Evolutionary conservation across 2,888 invertebrate genomes (phyloP), one percentile per base, ranked within the genome.

Genomic region (Apodemia zela): DNA sequence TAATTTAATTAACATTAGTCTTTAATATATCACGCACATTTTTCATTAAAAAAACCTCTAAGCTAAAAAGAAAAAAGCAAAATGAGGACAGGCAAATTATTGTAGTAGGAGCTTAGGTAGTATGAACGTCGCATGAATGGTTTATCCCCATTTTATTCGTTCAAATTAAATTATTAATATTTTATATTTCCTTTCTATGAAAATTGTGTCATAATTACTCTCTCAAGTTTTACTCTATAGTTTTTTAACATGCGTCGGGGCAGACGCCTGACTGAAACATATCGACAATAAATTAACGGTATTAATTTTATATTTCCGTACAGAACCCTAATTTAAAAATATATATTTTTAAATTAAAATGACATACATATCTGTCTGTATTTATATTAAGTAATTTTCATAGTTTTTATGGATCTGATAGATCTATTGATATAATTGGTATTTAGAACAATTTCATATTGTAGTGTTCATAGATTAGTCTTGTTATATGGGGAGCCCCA

Each of bases 401-500:
- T 42, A 42, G 42, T 42, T 42, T n/a, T 42, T 42, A 42, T 42
- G 42, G 15, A 42, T 42, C 42, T 42, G 15, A 6, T 42, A 42
- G 42, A 42, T 42, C 42, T 42, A 15, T 42, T 42, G 42, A 42
- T 42, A 42, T 42, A 15, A 42, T 54, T 54, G 15, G 25, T 54
- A 54, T 54, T 21, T 54, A 54, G 54, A 54, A 21, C 13, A 54
- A 54, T 21, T 54, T 54, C 21, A 15, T 54, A 25, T 13, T 21
- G 54, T 54, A 54, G 51, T 54, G 54, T 54, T 54, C 21, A 25
- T 21, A 54, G 54, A 21, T 51, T 18, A 51, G 25, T 54, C 1
- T 21, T 54, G 54, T 21, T 54, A 54, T 54, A 54, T 21, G 54
- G 54, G 54, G 25, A 54, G 54, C 51, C 11, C 17, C 51, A 21